Evolutionary conservation across 2,113 vertebrate genomes (phyloP), one percentile per base, ranked within the genome.

Genomic region (Lipotes vexillifer): DNA sequence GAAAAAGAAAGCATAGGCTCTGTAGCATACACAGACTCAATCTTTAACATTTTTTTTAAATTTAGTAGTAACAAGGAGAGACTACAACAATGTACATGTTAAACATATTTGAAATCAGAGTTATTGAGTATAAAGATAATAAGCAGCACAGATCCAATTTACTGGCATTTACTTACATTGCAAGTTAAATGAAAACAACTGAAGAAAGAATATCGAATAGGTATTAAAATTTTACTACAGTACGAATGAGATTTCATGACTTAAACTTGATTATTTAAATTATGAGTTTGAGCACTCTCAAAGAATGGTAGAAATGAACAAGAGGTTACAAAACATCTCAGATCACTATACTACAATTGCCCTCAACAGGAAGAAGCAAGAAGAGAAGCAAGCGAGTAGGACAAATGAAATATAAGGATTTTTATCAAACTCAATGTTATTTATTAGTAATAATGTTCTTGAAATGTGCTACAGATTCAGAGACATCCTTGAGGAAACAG

Each of bases 111-210:
- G 27, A 93, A 93, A 85, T 82, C 85, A 87, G 25, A 55, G n/a
- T 36, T 80, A 57, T 2, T 80, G 49, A 80, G 25, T 80, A 66
- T 94, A 94, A 95, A 81, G 46, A 82, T 36, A 65, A 18, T 71
- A 14, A 92, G 63, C 46, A 59, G 55, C 49, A 74, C 66, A 96
- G 77, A 46, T 88, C 92, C 14, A 83, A 29, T 49, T 88, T 83
- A 31, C 29, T 93, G 65, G 17, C 44, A 12, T 33, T 49, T 31
- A 15, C 18, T 83, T 81, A 89, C 23, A 78, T 11, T 85, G 21
- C 3, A 88, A 93, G 17, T 59, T 90, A 91, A 96, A 88, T 85
- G 6, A 93, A 96, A 94, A 80, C 38, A 91, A 78, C 68, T 31
- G n/a, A 81, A 46, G 14, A 84, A 81, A 91, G n/a, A 86, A 72